These are phyloP conservation scores for Ellobium chinense DNA, from an alignment of 2,888 invertebrate species.

Conservation along the genomic window DNA sequence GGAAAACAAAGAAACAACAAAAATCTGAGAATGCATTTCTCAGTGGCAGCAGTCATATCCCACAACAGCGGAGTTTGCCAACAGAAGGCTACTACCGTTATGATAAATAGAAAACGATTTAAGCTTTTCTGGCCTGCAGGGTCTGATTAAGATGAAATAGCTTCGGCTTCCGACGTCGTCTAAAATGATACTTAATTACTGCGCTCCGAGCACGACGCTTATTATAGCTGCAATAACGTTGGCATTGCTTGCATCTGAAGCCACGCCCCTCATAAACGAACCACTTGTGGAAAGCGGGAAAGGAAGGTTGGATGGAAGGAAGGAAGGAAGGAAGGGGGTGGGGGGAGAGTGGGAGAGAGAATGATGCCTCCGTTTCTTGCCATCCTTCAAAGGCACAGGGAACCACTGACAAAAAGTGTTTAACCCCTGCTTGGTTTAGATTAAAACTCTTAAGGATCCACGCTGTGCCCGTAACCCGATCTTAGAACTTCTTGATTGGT, in stretches of 20 bases:
- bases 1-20: no score
- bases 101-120: not conserved
- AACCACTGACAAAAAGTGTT: not conserved
- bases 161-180: not conserved
- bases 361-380: not conserved
- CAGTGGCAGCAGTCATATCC: no score
- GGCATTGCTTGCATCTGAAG: not conserved
- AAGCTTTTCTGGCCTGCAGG: not conserved
- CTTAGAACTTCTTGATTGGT: conserved; percentile 31
- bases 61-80: no score
- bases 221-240: not conserved
- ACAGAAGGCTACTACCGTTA: no score
- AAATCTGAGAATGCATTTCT: no score
- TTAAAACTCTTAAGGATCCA: conserved; percentile 9
- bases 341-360: not conserved
- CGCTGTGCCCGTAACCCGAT: conserved; percentile 12
- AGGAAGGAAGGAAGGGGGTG: not conserved
- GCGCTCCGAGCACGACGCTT: not conserved
- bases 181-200: not conserved
- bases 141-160: not conserved
- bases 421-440: conserved; percentile 29
- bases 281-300: not conserved
- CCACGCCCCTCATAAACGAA: conserved; percentile 8
- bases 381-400: not conserved
- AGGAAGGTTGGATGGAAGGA: no score